These are phyloP conservation scores for Cylloceria caligata DNA, from an alignment of 2,888 invertebrate species.

Conservation along the genomic window DNA sequence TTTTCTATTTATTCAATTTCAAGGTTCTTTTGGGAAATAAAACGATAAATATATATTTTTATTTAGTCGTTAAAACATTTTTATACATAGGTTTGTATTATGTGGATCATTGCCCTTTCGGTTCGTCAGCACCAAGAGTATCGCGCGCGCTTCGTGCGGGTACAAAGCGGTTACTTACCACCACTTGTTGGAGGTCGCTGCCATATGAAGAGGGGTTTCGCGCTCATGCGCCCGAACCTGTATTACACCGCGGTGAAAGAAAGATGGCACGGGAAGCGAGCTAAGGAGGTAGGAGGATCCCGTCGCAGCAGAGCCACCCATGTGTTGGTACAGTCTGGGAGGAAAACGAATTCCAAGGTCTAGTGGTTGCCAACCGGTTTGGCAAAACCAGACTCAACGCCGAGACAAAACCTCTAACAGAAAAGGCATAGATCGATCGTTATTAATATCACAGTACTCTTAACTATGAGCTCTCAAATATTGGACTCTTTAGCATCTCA, in stretches of 20 bases:
- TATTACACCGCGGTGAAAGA: conserved; percentile 42
- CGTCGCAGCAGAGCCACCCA: conserved; percentile 51
- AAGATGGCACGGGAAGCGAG: conserved; percentile 3
- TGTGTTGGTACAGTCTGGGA: conserved; percentile 69
- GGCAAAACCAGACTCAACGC: conserved; percentile 1
- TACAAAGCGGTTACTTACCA: conserved; percentile 56
- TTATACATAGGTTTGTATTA: background rate
- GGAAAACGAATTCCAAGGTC: conserved; percentile 66
- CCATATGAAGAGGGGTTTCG: conserved; percentile 75
- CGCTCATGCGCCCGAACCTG: conserved; percentile 59
- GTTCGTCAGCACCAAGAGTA: background rate
- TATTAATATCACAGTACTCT: background rate
- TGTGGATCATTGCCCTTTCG: background rate
- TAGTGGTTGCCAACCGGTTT: conserved; percentile 44
- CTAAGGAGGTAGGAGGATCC: conserved; percentile 12
- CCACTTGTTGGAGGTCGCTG: conserved; percentile 81
- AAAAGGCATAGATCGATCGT: background rate
- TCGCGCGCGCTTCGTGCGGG: conserved; percentile 3
- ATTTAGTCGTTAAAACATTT: background rate
- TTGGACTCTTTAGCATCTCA: background rate
- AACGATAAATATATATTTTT: background rate
- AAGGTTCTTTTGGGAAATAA: background rate
- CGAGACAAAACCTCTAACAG: background rate
- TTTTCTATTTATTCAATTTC: background rate
- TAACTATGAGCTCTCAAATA: background rate